Conservation (phyloP, 2,113 vertebrate species). For the Oreotrochilus melanogaster region DNA sequence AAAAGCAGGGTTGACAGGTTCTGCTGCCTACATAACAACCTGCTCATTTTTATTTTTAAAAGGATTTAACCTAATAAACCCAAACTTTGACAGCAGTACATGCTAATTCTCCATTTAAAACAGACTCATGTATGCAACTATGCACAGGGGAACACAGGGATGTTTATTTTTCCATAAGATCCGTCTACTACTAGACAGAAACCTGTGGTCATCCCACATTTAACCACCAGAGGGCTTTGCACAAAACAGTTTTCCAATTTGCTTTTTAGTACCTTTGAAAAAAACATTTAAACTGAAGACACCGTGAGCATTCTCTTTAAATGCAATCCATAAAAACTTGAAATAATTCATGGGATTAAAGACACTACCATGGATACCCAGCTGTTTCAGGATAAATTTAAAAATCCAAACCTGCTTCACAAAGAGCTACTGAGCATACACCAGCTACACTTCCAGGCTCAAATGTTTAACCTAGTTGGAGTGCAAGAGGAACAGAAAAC, state of each 20-base stretch:
- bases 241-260: fast-evolving
- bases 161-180: background rate
- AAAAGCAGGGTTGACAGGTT: constrained; percentile 14
- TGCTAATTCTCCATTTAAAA: background rate
- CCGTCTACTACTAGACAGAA: background rate
- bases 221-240: background rate
- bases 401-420: background rate
- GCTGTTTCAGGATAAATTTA: background rate
- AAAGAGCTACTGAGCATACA: background rate
- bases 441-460: background rate
- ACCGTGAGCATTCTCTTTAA: fast-evolving
- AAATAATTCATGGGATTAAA: background rate
- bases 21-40: background rate
- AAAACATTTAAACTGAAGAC: background rate
- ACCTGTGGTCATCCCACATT: background rate
- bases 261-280: background rate
- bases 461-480: background rate
- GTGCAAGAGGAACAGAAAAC: background rate
- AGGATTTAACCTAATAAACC: background rate
- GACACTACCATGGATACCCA: background rate
- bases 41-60: constrained; percentile 11
- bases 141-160: background rate
- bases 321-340: background rate
- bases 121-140: background rate
- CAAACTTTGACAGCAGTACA: background rate